phyloP scores from a whole-genome alignment of 2,113 vertebrate genomes.

The Chaetorhynchus papuensis region DNA sequence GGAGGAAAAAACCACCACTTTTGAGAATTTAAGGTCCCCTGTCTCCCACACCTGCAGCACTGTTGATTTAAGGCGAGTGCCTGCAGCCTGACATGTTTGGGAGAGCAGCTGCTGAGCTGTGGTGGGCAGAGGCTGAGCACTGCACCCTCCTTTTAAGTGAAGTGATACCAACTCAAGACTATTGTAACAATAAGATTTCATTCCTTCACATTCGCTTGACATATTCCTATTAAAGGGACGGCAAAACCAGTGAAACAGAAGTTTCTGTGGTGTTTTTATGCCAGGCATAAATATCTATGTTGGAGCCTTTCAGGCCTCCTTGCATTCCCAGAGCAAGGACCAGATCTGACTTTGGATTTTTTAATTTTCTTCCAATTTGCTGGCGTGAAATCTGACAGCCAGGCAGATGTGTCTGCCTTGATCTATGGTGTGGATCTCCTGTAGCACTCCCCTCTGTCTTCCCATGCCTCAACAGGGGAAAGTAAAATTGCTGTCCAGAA shows the following conservation, averaged over 20 bases:
- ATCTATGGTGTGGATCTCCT: background rate
- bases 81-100: background rate
- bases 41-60: background rate
- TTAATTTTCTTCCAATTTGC: background rate
- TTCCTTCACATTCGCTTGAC: background rate
- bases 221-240: background rate
- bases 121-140: background rate
- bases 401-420: conserved; percentile 15
- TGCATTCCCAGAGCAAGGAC: background rate
- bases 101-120: background rate
- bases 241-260: background rate
- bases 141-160: background rate
- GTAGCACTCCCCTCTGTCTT: background rate
- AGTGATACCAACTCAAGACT: background rate
- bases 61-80: background rate
- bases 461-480: background rate
- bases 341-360: background rate
- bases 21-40: background rate
- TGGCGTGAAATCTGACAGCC: background rate
- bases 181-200: background rate
- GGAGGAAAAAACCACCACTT: background rate
- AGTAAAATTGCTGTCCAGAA: background rate
- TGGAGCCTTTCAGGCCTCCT: background rate
- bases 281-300: background rate
- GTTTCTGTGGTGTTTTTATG: background rate